These are phyloP conservation scores for Gorsachius goisagi DNA, from an alignment of 2,113 vertebrate genomes.

Conservation along the genomic window DNA sequence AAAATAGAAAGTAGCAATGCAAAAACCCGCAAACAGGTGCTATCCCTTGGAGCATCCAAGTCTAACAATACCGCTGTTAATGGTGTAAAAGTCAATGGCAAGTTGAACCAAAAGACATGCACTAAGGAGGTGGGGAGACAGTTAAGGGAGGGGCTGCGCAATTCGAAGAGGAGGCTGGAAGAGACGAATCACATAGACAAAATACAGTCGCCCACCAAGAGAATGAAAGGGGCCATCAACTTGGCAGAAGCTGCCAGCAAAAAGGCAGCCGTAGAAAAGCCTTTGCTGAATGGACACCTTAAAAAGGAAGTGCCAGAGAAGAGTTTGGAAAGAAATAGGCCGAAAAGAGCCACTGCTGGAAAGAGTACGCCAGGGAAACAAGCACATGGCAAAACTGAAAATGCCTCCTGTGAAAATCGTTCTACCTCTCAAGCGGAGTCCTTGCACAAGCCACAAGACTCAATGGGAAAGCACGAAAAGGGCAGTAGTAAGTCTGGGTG, in stretches of 20 bases:
- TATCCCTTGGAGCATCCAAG: slow-evolving; percentile 86
- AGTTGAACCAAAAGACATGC: slow-evolving; percentile 91
- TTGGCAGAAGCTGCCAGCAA: slow-evolving; percentile 85
- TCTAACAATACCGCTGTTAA: slow-evolving; percentile 75
- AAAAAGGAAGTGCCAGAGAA: slow-evolving; percentile 81
- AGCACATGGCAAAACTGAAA: slow-evolving; percentile 88
- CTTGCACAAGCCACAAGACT: slow-evolving; percentile 85
- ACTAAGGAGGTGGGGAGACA: slow-evolving; percentile 84
- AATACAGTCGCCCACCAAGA: slow-evolving; percentile 80
- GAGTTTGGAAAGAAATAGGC: slow-evolving; percentile 82
- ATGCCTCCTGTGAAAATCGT: slow-evolving; percentile 85
- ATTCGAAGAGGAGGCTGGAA: slow-evolving; percentile 94
- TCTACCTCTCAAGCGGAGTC: slow-evolving; percentile 95
- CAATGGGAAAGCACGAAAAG: slow-evolving; percentile 82
- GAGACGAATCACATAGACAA: slow-evolving; percentile 78
- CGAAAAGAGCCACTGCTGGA: slow-evolving; percentile 87
- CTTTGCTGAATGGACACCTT: slow-evolving; percentile 82
- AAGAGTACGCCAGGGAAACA: slow-evolving; percentile 90
- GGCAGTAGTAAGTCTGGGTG: slow-evolving; percentile 84
- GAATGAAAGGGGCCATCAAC: slow-evolving; percentile 71
- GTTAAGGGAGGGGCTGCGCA: slow-evolving; percentile 92
- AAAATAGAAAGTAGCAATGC: slow-evolving; percentile 99
- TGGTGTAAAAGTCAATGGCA: slow-evolving; percentile 87
- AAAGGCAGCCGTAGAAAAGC: slow-evolving; percentile 77
- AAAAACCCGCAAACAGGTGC: slow-evolving; percentile 99